These are phyloP conservation scores for Silurus aristotelis DNA, from an alignment of 2,797 vertebrate species.

Conservation along the genomic window DNA sequence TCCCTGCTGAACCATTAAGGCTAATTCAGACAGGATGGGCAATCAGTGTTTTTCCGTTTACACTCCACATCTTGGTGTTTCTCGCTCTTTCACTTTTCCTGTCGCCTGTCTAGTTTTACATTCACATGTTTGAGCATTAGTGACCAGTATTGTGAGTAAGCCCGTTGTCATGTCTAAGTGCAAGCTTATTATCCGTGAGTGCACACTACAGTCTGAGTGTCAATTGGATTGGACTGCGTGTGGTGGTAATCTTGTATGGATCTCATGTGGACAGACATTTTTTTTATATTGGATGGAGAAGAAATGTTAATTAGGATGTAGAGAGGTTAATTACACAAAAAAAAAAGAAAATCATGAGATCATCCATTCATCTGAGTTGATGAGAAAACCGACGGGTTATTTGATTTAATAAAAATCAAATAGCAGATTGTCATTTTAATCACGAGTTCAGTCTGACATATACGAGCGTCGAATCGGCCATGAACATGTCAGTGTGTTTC, in stretches of 20 bases:
- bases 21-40: constrained; percentile 10
- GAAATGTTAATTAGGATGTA: background rate
- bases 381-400: background rate
- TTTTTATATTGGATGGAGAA: too few species aligned
- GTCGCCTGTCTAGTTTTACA: constrained; percentile 1
- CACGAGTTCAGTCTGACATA: background rate
- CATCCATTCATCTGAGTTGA: background rate
- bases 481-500: constrained; percentile 11
- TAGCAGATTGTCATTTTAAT: background rate
- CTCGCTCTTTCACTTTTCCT: background rate
- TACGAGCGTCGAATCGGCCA: background rate
- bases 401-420: background rate
- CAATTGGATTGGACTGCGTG: constrained; percentile 6
- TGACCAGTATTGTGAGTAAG: constrained; percentile 50
- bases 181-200: constrained; percentile 21
- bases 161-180: constrained; percentile 50
- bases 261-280: constrained; percentile 20
- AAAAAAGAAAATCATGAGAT: too few species aligned
- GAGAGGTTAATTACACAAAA: background rate
- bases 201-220: constrained; percentile 53
- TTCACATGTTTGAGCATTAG: constrained; percentile 20
- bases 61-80: background rate
- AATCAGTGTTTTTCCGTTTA: background rate
- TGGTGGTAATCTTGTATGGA: constrained; percentile 5
- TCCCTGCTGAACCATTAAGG: constrained; percentile 13